Conservation (phyloP, 2,888 invertebrate genomes). For the Drosophila paramelanica region DNA sequence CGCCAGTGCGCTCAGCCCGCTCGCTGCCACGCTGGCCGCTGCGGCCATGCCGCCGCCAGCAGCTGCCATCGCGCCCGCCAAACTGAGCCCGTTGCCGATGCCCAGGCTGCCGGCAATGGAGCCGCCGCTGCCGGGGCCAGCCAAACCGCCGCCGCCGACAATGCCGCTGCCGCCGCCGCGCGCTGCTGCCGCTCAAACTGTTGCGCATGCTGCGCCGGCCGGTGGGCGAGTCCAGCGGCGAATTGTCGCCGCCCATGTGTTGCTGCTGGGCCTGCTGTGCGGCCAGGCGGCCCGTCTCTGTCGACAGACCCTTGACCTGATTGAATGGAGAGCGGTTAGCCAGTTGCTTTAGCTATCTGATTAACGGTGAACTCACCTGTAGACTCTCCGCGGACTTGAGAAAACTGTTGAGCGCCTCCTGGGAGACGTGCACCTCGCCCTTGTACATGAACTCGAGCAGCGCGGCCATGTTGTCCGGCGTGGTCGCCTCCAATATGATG, state of each 20-base stretch:
- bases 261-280: constrained; percentile 85
- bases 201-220: constrained; percentile 84
- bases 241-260: constrained; percentile 79
- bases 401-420: constrained; percentile 95
- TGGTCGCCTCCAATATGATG: constrained; percentile 95
- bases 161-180: too few relatives aligned
- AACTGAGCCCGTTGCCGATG: constrained; percentile 61
- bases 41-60: constrained; percentile 73
- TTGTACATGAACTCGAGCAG: constrained; percentile 97
- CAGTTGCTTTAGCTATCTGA: too few relatives aligned
- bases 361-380: constrained; percentile 87
- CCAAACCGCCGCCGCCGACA: constrained; percentile 32
- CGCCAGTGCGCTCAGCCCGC: constrained; percentile 69
- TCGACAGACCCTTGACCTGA: constrained; percentile 91
- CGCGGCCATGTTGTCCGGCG: constrained; percentile 95
- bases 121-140: constrained; percentile 37
- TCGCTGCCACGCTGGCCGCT: constrained; percentile 65
- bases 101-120: constrained; percentile 70
- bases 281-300: constrained; percentile 88
- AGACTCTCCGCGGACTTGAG: constrained; percentile 96
- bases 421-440: constrained; percentile 96
- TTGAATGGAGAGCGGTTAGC: too few relatives aligned
- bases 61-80: constrained; percentile 70
- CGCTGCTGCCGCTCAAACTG: constrained; percentile 81
- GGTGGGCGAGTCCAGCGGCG: constrained; percentile 85